Base-by-base conservation (phyloP, 2,113 vertebrate species). In the Brevimyrus niger region DNA sequence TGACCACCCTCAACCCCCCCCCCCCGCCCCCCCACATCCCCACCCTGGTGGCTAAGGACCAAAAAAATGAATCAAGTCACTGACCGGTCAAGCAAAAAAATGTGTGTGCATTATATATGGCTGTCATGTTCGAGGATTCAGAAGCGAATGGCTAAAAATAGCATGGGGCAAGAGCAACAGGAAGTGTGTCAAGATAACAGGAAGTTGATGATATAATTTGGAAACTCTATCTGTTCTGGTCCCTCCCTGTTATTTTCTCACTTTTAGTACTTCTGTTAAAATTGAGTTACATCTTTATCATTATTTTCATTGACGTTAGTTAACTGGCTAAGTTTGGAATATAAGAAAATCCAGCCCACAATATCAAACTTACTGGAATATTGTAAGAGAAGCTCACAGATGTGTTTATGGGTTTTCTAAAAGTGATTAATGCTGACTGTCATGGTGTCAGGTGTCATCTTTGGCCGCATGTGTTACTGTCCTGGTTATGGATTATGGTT, bases 101-200 rank as follows among this genome's bases (percentile, higher is more conserved):
- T 53, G 48, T 84, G 50, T n/a, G n/a, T 42, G 38, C 51, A 61
- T 61, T 42, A 44, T n/a, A 87, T 17, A 87, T n/a, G 51, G 5
- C 38, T 13, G 42, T 3, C 38, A 38, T 87, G 27, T 10, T 23
- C 73, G 73, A 38, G 9, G 47, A 80, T 31, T 38, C 69, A 53
- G 4, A 82, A 47, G 19, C 13, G 7, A 17, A 35, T 3, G 23
- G 53, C 51, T 65, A 50, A 83, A 86, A 65, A 65, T 42, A 61
- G 82, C 84, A 47, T n/a, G 15, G 3, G 15, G 13, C n/a, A 31
- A 69, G 53, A 69, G 82, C 85, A 69, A 86, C 80, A 86, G 80
- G 83, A 86, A 89, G 21, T 65, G 23, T 17, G 53, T 84, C 42
- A 69, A 65, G 89, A 89, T 50, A 65, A 69, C 89, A 89, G 82